These are phyloP conservation scores for Drosophila setifemur DNA, from an alignment of 1,140 invertebrate species.

Conservation along the genomic window DNA sequence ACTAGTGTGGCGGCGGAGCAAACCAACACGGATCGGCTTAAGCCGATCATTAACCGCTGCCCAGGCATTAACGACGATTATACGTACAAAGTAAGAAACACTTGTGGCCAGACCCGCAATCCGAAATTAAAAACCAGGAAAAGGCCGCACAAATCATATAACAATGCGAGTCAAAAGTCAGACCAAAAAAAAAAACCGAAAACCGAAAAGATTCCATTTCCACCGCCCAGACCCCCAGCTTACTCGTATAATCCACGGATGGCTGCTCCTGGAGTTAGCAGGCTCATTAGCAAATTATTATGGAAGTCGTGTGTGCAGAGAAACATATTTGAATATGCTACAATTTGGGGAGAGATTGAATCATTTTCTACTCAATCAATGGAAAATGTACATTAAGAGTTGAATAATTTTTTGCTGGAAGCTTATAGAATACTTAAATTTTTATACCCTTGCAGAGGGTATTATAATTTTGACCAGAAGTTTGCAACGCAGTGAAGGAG, in stretches of 20 bases:
- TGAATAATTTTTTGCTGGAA: too few relatives aligned
- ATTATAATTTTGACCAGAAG: too few relatives aligned
- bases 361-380: too few relatives aligned
- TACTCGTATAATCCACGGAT: constrained; percentile 64
- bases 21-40: constrained; percentile 54
- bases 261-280: constrained; percentile 46
- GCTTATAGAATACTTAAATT: too few relatives aligned
- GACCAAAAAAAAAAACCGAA: constrained; percentile 18
- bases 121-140: constrained; percentile 62
- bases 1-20: constrained; percentile 43
- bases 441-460: too few relatives aligned
- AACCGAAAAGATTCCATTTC: constrained; percentile 27
- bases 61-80: constrained; percentile 52
- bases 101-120: constrained; percentile 41
- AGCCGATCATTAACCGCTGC: constrained; percentile 47
- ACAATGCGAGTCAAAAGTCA: constrained; percentile 71
- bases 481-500: too few relatives aligned
- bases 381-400: too few relatives aligned
- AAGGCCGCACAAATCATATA: constrained; percentile 65
- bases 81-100: constrained; percentile 43
- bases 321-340: constrained; percentile 1
- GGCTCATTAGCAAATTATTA: constrained; percentile 73
- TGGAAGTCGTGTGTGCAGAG: constrained; percentile 16
- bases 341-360: neutral
- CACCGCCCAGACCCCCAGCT: constrained; percentile 23